Evolutionary conservation across 2,113 vertebrate species (phyloP), one percentile per base, ranked within the genome.

Genomic region (Sterna hirundo): DNA sequence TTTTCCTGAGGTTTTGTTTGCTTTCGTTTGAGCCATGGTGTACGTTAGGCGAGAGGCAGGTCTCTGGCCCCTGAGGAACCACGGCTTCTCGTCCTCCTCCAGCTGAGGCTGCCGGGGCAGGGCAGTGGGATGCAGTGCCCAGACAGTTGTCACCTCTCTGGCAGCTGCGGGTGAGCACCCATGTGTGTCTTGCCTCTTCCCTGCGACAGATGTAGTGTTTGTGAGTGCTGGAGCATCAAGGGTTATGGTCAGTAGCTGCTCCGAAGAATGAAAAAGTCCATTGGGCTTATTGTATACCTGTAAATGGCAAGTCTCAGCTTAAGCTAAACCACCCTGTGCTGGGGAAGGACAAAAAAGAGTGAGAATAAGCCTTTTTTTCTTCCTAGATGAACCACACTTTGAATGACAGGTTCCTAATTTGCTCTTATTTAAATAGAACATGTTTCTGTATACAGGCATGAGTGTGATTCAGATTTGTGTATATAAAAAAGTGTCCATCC

Each of bases 121-220:
- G 34, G 36, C 52, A 27, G 40, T 13, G 55, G 49, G 51, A 20
- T 57, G 75, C 46, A 34, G 38, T 44, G 21, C 57, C 61, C 66
- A 30, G 32, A 34, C 38, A 47, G n/a, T 23, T 83, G 62, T 55
- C 11, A 22, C 26, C 71, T 71, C 51, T 86, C 54, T 81, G 47
- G 36, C 61, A 70, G 36, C 74, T 0, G 0, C 0, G 3, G 0
- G 8, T 78, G 51, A 76, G 44, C 22, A 51, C 49, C 21, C 3
- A 2, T 2, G 2, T 88, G 44, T 8, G 6, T 86, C 72, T 60
- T 94, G 23, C 36, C 30, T 83, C 26, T 76, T 81, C 11, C 13
- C 34, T 66, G 51, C 1, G 1, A 44, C 0, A 1, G 20, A 22
- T 0, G 0, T 36, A 44, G 26, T 3, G 2, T 52, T 65, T 80